A percentile compares a stretch with the other conserved stretches of the same genome.
Evolutionary conservation across 2,888 invertebrate genomes (phyloP).

Genomic region (Euzophera pinguis): DNA sequence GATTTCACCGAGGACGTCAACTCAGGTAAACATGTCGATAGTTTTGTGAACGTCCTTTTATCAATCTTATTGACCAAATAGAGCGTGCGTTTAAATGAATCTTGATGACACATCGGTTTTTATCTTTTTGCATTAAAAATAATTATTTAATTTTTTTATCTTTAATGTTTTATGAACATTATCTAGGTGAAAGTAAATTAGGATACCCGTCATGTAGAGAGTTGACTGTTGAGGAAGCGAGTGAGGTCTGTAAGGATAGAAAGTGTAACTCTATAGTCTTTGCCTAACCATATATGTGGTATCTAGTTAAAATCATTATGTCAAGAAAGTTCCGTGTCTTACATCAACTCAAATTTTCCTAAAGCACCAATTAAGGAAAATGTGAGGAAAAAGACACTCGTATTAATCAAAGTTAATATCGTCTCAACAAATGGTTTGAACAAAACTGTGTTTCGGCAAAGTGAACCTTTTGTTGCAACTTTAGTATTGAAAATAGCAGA

Average conservation of each 20-base stretch:
- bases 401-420: neutral
- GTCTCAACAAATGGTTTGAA: neutral
- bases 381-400: neutral
- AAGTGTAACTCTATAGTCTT: too few species aligned
- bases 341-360: too few species aligned
- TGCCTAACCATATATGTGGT: too few species aligned
- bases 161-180: too few species aligned
- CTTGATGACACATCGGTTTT: neutral
- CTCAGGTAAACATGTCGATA: conserved; percentile 53
- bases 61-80: neutral
- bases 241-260: too few species aligned
- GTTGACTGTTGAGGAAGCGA: too few species aligned
- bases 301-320: too few species aligned
- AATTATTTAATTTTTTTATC: too few species aligned
- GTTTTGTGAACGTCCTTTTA: conserved; percentile 41
- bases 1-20: conserved; percentile 53
- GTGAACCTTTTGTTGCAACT: neutral
- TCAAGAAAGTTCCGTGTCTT: too few species aligned
- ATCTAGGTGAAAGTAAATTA: too few species aligned
- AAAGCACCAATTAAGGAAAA: neutral
- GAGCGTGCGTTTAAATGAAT: neutral
- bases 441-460: neutral
- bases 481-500: neutral
- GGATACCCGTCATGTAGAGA: too few species aligned
- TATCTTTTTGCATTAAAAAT: neutral